phyloP scores from a whole-genome alignment of 2,888 invertebrate species.

The Mythimna ferrago region DNA sequence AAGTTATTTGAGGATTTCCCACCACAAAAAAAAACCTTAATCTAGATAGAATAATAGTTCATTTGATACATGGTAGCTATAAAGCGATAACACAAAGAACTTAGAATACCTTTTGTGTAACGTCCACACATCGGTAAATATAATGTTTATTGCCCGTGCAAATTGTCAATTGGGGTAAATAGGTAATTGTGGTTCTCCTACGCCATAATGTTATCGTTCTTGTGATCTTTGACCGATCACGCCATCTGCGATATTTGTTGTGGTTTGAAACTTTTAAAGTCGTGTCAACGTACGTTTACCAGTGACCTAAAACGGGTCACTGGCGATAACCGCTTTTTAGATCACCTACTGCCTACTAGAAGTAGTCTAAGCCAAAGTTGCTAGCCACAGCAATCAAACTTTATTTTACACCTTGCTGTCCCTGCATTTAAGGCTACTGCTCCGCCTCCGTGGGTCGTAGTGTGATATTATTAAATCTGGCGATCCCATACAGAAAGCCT shows the following conservation, averaged over 20 bases:
- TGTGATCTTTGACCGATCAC: slow-evolving; percentile 49
- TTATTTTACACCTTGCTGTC: not conserved
- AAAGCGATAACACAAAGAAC: not conserved
- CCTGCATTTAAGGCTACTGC: no score
- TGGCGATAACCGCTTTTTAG: slow-evolving; percentile 17
- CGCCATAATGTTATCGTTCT: slow-evolving; percentile 19
- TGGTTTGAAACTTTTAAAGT: slow-evolving; percentile 9
- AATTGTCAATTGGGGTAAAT: slow-evolving; percentile 45
- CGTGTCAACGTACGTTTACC: slow-evolving; percentile 39
- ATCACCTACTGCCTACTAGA: not conserved
- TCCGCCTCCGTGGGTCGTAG: no score
- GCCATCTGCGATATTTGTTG: slow-evolving; percentile 20
- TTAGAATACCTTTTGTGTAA: not conserved
- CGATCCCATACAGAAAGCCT: no score
- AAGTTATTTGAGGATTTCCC: no score
- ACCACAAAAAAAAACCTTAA: no score
- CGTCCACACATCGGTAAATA: not conserved
- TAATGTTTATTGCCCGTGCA: slow-evolving; percentile 11
- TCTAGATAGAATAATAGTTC: no score
- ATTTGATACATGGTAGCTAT: no score
- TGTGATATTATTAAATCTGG: no score
- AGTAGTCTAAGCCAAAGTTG: not conserved
- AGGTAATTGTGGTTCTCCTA: slow-evolving; percentile 26
- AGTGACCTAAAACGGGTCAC: slow-evolving; percentile 19
- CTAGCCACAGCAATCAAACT: not conserved